Conservation (phyloP, 2,888 invertebrate genomes). For the Cantharis rustica region DNA sequence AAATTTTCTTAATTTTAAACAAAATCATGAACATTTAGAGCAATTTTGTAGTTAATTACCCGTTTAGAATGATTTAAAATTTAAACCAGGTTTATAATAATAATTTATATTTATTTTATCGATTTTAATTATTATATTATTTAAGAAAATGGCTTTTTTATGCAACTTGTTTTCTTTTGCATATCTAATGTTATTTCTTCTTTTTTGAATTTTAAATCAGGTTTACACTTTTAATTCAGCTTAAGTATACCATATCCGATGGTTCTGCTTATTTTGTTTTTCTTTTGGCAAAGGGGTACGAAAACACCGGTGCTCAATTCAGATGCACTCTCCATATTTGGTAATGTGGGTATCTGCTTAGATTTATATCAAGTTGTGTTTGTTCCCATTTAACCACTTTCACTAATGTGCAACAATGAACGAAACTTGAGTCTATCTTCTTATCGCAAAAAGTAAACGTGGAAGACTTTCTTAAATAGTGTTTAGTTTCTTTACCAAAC, state of each 20-base stretch:
- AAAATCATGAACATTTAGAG: too few species aligned
- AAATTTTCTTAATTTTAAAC: too few species aligned
- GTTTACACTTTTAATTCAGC: background rate
- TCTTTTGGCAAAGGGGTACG: too few species aligned
- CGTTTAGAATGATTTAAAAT: background rate
- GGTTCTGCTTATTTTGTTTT: background rate
- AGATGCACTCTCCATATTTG: background rate
- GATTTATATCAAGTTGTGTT: background rate
- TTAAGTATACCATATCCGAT: too few species aligned
- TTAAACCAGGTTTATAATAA: background rate
- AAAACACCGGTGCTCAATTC: background rate
- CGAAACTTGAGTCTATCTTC: background rate
- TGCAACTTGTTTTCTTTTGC: background rate
- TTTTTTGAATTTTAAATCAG: background rate
- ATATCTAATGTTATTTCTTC: too few species aligned
- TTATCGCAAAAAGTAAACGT: background rate
- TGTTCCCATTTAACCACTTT: background rate
- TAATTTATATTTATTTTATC: too few species aligned
- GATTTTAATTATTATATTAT: background rate
- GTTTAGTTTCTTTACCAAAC: background rate
- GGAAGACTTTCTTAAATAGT: background rate
- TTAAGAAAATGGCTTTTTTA: background rate
- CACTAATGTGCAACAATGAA: background rate
- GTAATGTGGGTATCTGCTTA: background rate
- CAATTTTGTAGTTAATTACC: background rate